A percentile compares a stretch with the other conserved stretches of the same genome.
Evolutionary conservation across 2,113 vertebrate genomes (phyloP).

Genomic region (Nyctereutes procyonoides): DNA sequence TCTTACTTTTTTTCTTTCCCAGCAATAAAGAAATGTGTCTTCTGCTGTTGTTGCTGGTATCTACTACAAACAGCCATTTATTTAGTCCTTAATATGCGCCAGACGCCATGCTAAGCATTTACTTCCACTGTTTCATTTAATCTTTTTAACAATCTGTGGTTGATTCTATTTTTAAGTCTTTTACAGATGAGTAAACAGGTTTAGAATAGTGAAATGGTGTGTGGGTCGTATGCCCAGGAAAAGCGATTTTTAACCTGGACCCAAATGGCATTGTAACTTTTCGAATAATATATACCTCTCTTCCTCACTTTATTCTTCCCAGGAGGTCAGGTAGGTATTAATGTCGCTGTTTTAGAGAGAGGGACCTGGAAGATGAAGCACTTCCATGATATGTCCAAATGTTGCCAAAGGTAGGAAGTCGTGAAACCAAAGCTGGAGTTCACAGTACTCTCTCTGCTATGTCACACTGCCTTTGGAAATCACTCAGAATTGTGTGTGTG

Average conservation of each 20-base stretch:
- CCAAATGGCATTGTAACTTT: not conserved
- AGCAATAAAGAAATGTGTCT: not conserved
- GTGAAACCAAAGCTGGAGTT: not conserved
- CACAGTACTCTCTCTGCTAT: not conserved
- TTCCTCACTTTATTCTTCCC: not conserved
- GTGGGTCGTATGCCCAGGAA: not conserved
- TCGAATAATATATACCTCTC: not conserved
- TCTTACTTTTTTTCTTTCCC: not conserved
- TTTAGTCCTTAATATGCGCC: not conserved
- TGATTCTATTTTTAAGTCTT: not conserved
- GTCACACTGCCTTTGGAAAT: not conserved
- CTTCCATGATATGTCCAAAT: not conserved
- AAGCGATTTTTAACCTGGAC: not conserved
- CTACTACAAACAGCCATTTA: not conserved
- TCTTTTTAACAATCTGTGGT: not conserved
- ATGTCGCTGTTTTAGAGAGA: not conserved
- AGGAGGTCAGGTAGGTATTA: not conserved
- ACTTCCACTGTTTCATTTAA: conserved; percentile 10
- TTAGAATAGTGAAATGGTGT: not conserved
- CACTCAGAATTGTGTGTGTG: too few species aligned
- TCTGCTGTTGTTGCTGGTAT: not conserved
- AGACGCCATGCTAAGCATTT: not conserved
- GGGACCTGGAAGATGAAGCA: not conserved
- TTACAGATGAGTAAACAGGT: not conserved
- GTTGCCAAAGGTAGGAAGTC: not conserved